phyloP scores from a whole-genome alignment of 37 sponge, comb jelly and placozoan genomes.

The Cliona cf. orientalis region DNA sequence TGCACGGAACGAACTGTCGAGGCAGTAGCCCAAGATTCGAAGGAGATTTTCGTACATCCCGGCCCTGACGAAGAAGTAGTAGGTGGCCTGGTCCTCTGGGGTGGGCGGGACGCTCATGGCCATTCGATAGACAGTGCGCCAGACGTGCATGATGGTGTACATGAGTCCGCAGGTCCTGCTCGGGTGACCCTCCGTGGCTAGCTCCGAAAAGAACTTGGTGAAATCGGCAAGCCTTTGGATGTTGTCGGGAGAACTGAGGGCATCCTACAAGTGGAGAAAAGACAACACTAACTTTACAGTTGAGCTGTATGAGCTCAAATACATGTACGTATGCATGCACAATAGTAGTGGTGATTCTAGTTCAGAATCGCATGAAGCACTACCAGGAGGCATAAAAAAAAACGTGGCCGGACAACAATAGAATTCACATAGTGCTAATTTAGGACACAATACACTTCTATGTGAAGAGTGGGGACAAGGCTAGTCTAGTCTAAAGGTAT shows the following conservation, averaged over 20 bases:
- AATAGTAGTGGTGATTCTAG: no score
- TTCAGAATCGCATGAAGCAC: no score
- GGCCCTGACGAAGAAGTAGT: constrained; percentile 7
- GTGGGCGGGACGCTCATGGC: background rate
- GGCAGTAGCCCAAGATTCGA: constrained; percentile 17
- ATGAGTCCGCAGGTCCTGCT: constrained; percentile 1
- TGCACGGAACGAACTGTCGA: constrained; percentile 5
- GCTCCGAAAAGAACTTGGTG: constrained; percentile 7
- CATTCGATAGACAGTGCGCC: constrained; percentile 18
- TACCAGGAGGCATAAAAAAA: no score
- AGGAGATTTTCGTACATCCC: constrained; percentile 23
- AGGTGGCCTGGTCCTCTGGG: background rate
- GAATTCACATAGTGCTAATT: no score
- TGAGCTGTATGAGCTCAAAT: no score
- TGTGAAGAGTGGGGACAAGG: no score
- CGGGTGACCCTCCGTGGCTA: constrained; percentile 1
- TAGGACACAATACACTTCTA: no score
- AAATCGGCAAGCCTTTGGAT: constrained; percentile 1
- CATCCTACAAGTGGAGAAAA: constrained; percentile 20
- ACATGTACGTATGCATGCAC: background rate
- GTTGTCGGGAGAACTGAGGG: constrained; percentile 33
- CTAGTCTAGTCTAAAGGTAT: no score
- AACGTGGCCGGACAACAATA: no score
- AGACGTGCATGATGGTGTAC: constrained; percentile 52
- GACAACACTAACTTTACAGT: background rate